A percentile compares a stretch with the other conserved stretches of the same genome.
Evolutionary conservation across 2,888 invertebrate genomes (phyloP).

Genomic region (Eupithecia insigniata): DNA sequence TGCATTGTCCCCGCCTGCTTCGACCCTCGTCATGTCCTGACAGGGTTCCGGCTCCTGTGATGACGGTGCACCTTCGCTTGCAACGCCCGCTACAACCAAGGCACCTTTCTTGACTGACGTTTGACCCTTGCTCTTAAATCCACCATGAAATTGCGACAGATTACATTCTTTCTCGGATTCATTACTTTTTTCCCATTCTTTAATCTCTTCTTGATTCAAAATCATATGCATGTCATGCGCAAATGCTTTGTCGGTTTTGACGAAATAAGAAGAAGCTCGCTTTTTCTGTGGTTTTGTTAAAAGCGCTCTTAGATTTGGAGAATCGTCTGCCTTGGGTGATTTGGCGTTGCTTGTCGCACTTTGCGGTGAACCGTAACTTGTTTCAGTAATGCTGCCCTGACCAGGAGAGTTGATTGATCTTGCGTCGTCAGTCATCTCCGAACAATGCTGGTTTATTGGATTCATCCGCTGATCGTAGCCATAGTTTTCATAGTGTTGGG

Average conservation of each 20-base stretch:
- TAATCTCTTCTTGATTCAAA: conserved; percentile 60
- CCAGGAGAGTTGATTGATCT: conserved; percentile 70
- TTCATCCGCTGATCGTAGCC: conserved; percentile 60
- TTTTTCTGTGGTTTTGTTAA: conserved; percentile 71
- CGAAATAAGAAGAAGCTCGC: conserved; percentile 62
- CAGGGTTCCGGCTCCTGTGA: conserved; percentile 69
- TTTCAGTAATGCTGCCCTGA: conserved; percentile 68
- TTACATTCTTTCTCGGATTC: conserved; percentile 69
- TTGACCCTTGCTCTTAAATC: conserved; percentile 68
- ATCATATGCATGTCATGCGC: conserved; percentile 62
- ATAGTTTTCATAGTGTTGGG: conserved; percentile 64
- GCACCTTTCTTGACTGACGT: conserved; percentile 70
- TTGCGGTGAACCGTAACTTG: conserved; percentile 73
- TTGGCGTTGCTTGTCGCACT: conserved; percentile 65
- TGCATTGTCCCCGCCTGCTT: conserved; percentile 75
- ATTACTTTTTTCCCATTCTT: conserved; percentile 71
- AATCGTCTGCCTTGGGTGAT: conserved; percentile 71
- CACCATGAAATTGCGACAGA: conserved; percentile 80
- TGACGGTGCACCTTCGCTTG: conserved; percentile 70
- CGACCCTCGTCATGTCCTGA: conserved; percentile 79
- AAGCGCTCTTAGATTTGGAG: conserved; percentile 85
- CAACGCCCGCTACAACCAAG: conserved; percentile 67
- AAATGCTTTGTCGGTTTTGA: conserved; percentile 63
- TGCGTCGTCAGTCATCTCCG: conserved; percentile 62
- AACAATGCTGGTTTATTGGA: conserved; percentile 49